Conservation (phyloP, 2,888 invertebrate genomes). For the Molorchus minor region DNA sequence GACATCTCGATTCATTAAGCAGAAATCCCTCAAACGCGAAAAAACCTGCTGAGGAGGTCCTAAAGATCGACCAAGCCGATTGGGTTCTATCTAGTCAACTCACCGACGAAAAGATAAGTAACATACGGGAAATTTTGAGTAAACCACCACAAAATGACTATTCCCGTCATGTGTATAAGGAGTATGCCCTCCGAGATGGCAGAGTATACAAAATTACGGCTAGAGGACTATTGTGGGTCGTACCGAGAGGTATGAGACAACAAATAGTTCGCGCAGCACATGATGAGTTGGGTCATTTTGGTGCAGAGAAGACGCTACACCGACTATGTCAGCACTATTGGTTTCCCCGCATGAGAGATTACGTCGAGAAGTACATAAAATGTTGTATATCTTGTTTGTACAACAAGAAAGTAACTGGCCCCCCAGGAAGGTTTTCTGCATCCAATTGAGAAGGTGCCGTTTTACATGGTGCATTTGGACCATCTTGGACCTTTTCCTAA, state of each 20-base stretch:
- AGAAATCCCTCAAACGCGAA: slow-evolving; percentile 32
- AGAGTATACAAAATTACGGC: slow-evolving; percentile 34
- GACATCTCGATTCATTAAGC: slow-evolving; percentile 40
- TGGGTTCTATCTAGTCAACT: slow-evolving; percentile 36
- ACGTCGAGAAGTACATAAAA: slow-evolving; percentile 56
- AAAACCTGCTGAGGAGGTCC: neutral
- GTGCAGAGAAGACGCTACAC: slow-evolving; percentile 51
- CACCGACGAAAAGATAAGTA: slow-evolving; percentile 41
- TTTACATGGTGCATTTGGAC: slow-evolving; percentile 51
- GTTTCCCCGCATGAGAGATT: slow-evolving; percentile 57
- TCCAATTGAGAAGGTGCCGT: slow-evolving; percentile 37
- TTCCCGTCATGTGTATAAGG: slow-evolving; percentile 18
- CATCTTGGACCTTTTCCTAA: slow-evolving; percentile 59
- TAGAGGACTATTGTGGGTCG: slow-evolving; percentile 47
- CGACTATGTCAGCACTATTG: slow-evolving; percentile 56
- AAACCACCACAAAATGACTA: slow-evolving; percentile 18
- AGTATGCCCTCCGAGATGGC: slow-evolving; percentile 27
- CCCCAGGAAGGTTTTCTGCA: slow-evolving; percentile 39
- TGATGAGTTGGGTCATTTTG: slow-evolving; percentile 58
- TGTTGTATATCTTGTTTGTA: slow-evolving; percentile 58
- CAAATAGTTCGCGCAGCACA: slow-evolving; percentile 49
- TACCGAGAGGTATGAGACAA: slow-evolving; percentile 52
- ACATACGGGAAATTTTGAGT: slow-evolving; percentile 24
- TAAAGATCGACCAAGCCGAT: slow-evolving; percentile 30
- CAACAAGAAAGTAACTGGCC: slow-evolving; percentile 45